Percentiles rank a stretch among this genome's conserved stretches.
Conservation (phyloP, 1,140 invertebrate genomes). For the Trigoniulus corallinus region DNA sequence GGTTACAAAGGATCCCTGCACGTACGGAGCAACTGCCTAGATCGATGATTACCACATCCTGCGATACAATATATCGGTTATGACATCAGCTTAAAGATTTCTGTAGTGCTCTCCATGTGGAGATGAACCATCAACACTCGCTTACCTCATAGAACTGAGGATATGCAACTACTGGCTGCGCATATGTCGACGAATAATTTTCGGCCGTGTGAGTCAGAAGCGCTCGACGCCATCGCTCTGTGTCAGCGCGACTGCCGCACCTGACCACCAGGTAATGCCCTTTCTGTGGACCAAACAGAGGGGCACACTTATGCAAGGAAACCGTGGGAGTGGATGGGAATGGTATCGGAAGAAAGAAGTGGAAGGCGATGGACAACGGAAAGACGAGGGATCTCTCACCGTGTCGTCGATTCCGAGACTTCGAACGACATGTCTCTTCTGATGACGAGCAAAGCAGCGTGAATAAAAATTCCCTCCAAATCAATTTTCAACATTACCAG, state of each 20-base stretch:
- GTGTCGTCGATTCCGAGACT: too few species aligned
- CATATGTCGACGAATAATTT: conserved; percentile 32
- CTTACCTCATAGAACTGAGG: conserved; percentile 25
- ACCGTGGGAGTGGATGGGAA: too few species aligned
- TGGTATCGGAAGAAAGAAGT: too few species aligned
- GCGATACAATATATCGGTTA: conserved; percentile 11
- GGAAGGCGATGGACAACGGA: too few species aligned
- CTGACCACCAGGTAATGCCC: conserved; percentile 36
- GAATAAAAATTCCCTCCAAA: neutral
- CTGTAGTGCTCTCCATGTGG: neutral
- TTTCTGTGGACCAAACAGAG: conserved; percentile 23
- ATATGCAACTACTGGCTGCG: conserved; percentile 28
- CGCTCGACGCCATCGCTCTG: conserved; percentile 33
- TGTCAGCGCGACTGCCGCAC: conserved; percentile 29
- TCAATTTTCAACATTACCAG: neutral
- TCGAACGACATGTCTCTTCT: too few species aligned
- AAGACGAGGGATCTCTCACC: too few species aligned
- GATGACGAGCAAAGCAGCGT: too few species aligned
- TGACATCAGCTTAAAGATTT: neutral
- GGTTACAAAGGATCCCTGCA: conserved; percentile 36
- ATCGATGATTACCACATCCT: conserved; percentile 34
- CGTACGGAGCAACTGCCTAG: conserved; percentile 38
- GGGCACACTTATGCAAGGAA: neutral
- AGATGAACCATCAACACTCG: neutral
- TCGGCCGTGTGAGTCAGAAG: conserved; percentile 35